Evolutionary conservation across 1,140 invertebrate species (phyloP), one percentile per base, ranked within the genome.

Genomic region (Bicyclus anynana): DNA sequence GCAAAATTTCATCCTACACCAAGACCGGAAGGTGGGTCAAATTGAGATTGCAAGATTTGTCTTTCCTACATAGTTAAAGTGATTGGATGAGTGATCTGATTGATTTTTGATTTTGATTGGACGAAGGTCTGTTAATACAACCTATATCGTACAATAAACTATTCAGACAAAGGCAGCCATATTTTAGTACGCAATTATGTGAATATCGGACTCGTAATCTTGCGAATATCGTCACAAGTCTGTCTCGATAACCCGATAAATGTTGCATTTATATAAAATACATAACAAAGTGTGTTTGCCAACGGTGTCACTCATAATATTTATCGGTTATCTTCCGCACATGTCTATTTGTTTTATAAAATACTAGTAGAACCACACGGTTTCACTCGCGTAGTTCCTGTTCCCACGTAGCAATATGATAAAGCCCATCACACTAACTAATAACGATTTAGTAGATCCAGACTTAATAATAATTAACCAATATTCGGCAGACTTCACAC

Each of bases 181-280:
- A 40, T 2, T 18, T 50, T 16, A 29, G 49, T 35, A 50, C 9
- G 47, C 47, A 2, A 35, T 50, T 27, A 35, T 29, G 27, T n/a
- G 21, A 48, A 26, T 50, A 50, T 51, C 33, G 14, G 54, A 20
- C 26, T 51, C 49, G 52, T 67, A 67, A 70, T 61, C 65, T 62
- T 40, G 48, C 17, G 37, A 53, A 48, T 58, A 53, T 38, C 49
- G 47, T 60, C 49, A 56, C 10, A 65, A 56, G n/a, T 7, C 3
- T 35, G 2, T 59, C 10, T 26, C 47, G 66, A 72, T 72, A 72
- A 66, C 58, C 5, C 57, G 63, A 69, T 68, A 72, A 65, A 58
- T 47, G 21, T 10, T 62, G 56, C 66, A 68, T 54, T 64, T 58
- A 67, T 53, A 47, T 33, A 33, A 12, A 10, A 64, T 58, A 59